Percentiles rank a stretch among this genome's conserved stretches.
Evolutionary conservation across 2,113 vertebrate species (phyloP).

Genomic region (Numida meleagris): DNA sequence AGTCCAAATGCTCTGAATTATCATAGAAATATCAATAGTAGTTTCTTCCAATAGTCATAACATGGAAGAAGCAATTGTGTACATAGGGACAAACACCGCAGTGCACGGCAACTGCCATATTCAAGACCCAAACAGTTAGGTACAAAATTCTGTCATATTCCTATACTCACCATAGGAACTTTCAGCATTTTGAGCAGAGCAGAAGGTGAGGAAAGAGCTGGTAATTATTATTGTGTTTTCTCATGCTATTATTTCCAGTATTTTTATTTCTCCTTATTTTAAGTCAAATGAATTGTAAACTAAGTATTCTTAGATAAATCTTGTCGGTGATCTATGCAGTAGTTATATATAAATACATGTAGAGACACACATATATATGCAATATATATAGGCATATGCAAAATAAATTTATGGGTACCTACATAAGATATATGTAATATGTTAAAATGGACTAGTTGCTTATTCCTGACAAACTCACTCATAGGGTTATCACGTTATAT

Average conservation of each 20-base stretch:
- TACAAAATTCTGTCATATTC: background rate
- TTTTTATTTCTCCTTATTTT: background rate
- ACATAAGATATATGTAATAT: background rate
- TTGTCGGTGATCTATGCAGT: background rate
- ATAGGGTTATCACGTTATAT: background rate
- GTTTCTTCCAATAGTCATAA: background rate
- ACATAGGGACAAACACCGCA: background rate
- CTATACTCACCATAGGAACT: background rate
- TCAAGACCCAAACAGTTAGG: background rate
- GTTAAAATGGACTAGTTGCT: background rate
- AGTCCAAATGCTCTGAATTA: background rate
- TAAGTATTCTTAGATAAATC: background rate
- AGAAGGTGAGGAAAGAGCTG: background rate
- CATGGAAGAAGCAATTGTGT: background rate
- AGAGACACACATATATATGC: background rate
- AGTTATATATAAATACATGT: background rate
- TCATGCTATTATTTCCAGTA: background rate
- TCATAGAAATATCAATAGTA: background rate
- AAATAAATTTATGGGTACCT: background rate
- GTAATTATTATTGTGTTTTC: background rate
- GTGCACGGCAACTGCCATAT: background rate
- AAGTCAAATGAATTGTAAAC: background rate
- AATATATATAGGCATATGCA: background rate
- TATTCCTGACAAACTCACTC: background rate
- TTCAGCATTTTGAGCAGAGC: background rate